Evolutionary conservation across 2,888 invertebrate species (phyloP), one percentile per base, ranked within the genome.

Genomic region (Ariolimax columbianus): DNA sequence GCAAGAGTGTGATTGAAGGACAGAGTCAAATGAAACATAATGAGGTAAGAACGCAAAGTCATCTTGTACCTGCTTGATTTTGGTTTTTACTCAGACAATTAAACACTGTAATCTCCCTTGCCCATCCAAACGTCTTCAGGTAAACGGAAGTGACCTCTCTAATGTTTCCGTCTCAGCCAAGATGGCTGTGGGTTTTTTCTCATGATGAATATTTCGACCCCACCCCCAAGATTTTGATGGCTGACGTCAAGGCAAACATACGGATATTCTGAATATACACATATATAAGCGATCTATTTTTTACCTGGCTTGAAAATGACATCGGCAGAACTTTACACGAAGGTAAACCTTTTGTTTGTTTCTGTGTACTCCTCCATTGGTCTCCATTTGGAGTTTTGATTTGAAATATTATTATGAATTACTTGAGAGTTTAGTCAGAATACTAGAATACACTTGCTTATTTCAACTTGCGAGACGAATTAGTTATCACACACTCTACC

Each of bases 291-390:
- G 47, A 68, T 78, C 40, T 66, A 23, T 19, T 75, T 43, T 43
- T 33, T n/a, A 51, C 26, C 36, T 68, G 47, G 72, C 30, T 63
- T 47, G 4, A 84, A 75, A 30, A 84, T 84, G 84, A 72, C 84
- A 11, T 79, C 84, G 47, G 26, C 47, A 0, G 84, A 84, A 72
- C 83, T 90, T 36, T 90, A 90, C 85, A 89, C 90, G 17, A 90
- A 90, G 89, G 90, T 89, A 86, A 83, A 38, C 6, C 0, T 63
- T 43, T 66, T 63, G 43, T 82, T 82, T 47, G 19, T 55, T 55
- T 55, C 7, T 55, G n/a, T n/a, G n/a, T n/a, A n/a, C n/a, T n/a
- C n/a, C n/a, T n/a, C n/a, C n/a, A n/a, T n/a, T n/a, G n/a, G n/a
- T n/a, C n/a, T n/a, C n/a, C 14, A 6, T 9, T 47, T 47, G 47